Percentiles rank a stretch among this genome's conserved stretches.
Evolutionary conservation across 2,797 vertebrate species (phyloP).

Genomic region (Helarctos malayanus): DNA sequence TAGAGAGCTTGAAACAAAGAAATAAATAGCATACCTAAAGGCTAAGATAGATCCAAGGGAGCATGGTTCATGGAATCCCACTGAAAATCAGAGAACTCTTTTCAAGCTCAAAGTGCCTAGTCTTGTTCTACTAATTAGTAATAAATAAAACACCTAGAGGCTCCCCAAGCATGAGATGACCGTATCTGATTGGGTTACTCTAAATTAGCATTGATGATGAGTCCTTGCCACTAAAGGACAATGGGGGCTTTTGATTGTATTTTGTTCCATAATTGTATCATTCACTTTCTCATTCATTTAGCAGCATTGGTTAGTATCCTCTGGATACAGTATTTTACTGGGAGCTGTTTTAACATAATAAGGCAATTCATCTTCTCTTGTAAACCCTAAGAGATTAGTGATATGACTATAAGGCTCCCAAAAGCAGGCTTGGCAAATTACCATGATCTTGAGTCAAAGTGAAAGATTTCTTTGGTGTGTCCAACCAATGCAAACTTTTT

Average conservation of each 20-base stretch:
- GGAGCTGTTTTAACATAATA: conserved; percentile 27
- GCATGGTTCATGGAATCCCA: not conserved
- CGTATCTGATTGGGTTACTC: not conserved
- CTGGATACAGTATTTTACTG: conserved; percentile 32
- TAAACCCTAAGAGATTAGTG: conserved; percentile 31
- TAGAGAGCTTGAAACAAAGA: not conserved
- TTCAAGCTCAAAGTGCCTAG: not conserved
- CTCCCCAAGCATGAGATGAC: not conserved
- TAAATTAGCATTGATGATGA: not conserved
- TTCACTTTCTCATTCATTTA: conserved; percentile 42
- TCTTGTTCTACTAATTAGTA: not conserved
- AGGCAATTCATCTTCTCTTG: not conserved
- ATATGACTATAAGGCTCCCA: not conserved
- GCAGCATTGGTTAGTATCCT: not conserved
- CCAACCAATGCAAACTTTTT: not conserved
- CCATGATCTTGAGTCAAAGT: not conserved
- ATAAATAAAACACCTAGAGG: not conserved
- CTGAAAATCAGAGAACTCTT: not conserved
- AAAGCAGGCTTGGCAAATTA: conserved; percentile 36
- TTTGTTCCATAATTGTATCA: not conserved
- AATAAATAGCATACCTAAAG: not conserved
- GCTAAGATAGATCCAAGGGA: not conserved
- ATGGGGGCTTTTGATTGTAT: not conserved
- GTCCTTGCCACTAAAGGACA: not conserved
- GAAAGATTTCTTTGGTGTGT: not conserved